These are phyloP conservation scores for Ectemnius lituratus DNA, from an alignment of 2,888 invertebrate species.

Conservation along the genomic window DNA sequence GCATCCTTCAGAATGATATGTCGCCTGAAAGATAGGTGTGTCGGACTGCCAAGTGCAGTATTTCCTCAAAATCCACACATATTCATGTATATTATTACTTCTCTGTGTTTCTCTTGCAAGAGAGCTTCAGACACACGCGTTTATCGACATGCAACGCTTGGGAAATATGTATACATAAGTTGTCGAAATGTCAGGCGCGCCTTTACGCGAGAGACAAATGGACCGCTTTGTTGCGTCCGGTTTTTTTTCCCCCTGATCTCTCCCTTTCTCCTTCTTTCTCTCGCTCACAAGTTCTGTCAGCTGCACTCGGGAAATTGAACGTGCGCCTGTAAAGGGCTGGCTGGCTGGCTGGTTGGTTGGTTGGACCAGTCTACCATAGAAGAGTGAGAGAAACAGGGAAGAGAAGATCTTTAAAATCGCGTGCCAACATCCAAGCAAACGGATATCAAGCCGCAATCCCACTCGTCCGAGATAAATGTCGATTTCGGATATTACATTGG, in stretches of 20 bases:
- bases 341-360: too few relatives aligned
- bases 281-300: neutral
- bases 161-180: neutral
- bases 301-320: neutral
- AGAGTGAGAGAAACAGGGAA: too few relatives aligned
- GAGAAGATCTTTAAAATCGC: conserved; percentile 1
- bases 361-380: too few relatives aligned
- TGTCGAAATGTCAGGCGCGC: conserved; percentile 1
- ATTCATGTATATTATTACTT: too few relatives aligned
- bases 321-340: too few relatives aligned
- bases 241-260: conserved; percentile 18
- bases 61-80: too few relatives aligned
- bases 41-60: too few relatives aligned
- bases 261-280: neutral
- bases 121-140: too few relatives aligned
- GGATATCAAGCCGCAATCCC: neutral
- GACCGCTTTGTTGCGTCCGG: conserved; percentile 26
- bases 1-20: neutral
- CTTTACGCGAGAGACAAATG: conserved; percentile 27
- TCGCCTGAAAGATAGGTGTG: too few relatives aligned
- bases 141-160: neutral
- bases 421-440: neutral
- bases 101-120: too few relatives aligned
- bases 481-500: conserved; percentile 1
- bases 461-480: neutral